phyloP scores from a whole-genome alignment of 2,797 vertebrate species.

The Sebastes flavidus region DNA sequence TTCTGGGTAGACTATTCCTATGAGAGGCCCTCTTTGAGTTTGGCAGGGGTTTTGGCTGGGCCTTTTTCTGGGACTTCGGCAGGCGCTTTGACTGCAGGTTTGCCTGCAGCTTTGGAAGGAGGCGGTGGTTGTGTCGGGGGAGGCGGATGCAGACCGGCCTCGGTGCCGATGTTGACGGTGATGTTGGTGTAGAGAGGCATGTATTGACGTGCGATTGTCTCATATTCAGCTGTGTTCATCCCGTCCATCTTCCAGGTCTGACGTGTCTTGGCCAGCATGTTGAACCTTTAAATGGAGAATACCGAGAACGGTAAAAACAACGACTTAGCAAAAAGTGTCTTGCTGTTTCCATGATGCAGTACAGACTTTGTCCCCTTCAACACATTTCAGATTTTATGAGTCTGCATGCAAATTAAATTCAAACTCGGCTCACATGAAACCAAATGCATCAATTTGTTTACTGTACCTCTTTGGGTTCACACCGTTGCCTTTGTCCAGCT shows the following conservation, averaged over 20 bases:
- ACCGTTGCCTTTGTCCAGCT: slow-evolving; percentile 84
- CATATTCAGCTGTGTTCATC: slow-evolving; percentile 82
- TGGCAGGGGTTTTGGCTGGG: background rate
- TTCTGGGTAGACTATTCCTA: background rate
- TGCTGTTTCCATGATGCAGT: background rate
- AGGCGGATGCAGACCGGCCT: slow-evolving; percentile 60
- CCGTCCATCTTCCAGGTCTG: slow-evolving; percentile 83
- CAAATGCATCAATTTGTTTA: background rate
- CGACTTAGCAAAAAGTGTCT: background rate
- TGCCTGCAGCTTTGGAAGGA: slow-evolving; percentile 13
- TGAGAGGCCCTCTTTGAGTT: slow-evolving; percentile 15
- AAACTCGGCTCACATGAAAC: background rate
- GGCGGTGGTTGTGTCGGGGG: background rate
- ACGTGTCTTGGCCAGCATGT: slow-evolving; percentile 84
- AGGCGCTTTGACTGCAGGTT: background rate
- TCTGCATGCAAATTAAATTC: background rate
- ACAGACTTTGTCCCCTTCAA: background rate
- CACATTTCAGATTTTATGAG: background rate
- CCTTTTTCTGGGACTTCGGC: background rate
- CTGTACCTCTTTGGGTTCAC: slow-evolving; percentile 84
- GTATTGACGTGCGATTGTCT: slow-evolving; percentile 78
- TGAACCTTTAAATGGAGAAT: slow-evolving; percentile 73
- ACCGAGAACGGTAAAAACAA: background rate
- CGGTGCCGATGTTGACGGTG: slow-evolving; percentile 83
- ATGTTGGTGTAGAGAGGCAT: slow-evolving; percentile 86